A percentile compares a stretch with the other conserved stretches of the same genome.
phyloP scores from a whole-genome alignment of 2,797 vertebrate genomes.

The Phyllotis vaccarum region DNA sequence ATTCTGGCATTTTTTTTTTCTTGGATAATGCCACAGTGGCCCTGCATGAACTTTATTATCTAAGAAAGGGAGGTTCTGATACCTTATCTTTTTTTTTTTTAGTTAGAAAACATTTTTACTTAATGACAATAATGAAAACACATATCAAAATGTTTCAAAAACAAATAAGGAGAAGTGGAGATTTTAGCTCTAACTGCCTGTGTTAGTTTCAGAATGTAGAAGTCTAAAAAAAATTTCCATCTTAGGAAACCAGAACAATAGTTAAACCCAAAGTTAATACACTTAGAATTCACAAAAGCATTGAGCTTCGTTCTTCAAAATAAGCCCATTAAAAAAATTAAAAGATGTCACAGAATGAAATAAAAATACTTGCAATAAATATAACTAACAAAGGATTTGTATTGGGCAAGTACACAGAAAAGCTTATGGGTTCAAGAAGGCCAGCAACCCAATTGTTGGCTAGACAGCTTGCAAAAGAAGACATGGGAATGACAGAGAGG shows the following conservation, averaged over 20 bases:
- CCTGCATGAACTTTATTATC: neutral
- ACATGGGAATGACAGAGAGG: neutral
- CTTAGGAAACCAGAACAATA: neutral
- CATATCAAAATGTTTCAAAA: slow-evolving; percentile 28
- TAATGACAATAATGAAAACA: neutral
- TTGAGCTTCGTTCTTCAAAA: slow-evolving; percentile 14
- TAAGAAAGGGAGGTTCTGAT: neutral
- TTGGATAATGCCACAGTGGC: neutral
- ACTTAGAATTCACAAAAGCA: neutral
- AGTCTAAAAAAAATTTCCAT: neutral
- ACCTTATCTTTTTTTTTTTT: no score
- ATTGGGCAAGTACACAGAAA: neutral
- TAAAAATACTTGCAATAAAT: neutral
- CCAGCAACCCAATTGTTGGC: neutral
- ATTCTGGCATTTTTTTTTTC: neutral
- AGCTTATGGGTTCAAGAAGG: neutral
- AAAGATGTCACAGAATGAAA: neutral
- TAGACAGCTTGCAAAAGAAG: neutral
- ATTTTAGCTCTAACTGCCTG: neutral
- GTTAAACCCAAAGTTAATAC: neutral
- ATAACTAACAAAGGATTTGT: neutral
- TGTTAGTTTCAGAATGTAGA: neutral
- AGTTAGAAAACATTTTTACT: slow-evolving; percentile 10
- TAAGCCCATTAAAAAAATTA: neutral
- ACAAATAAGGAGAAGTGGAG: neutral